Base-by-base conservation (phyloP, 2,888 invertebrate genomes). In the Temnothorax rugatulus region DNA sequence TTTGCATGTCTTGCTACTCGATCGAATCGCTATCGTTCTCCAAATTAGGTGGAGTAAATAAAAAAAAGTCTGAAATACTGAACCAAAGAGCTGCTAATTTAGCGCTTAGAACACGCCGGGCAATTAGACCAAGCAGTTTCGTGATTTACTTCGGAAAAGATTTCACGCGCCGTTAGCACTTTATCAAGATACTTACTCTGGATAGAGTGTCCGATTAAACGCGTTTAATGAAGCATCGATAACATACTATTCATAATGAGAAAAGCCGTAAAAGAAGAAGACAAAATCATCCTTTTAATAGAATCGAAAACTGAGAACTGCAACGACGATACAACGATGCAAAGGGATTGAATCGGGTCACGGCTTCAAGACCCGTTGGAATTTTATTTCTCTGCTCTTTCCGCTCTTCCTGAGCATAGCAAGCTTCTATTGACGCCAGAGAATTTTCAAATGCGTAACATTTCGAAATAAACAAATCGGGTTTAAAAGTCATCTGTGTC, bases 221-320 rank as follows among this genome's bases (percentile, higher is more conserved):
- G 21, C 38, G 34, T 47, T 79, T 79, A 79, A 79, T n/a, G 47
- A 79, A 61, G 47, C 38, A 38, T 71, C 79, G 47, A 50, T 81
- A 81, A 73, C 47, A 29, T 59, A 38, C 59, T 73, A 57, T 57
- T 59, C n/a, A 38, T 47, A 73, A 73, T 18, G 54, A 61, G 38
- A 7, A 5, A 50, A n/a, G 52, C 15, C 11, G 29, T 21, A 38
- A 47, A 29, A 59, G 44, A 79, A 18, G 18, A 71, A 15, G 13
- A 18, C n/a, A 47, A 47, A 25, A 59, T 71, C 61, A 71, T 9
- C 21, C 18, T 59, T 73, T 61, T 47, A 79, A 79, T 54, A 69
- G 25, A 79, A 50, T 79, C 44, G 29, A 79, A 44, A 57, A 79
- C n/a, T 25, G 34, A 71, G 21, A 25, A 38, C 13, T 47, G 47